Evolutionary conservation across 2,797 vertebrate genomes (phyloP).

Genomic region (Pachyuromys duprasi): DNA sequence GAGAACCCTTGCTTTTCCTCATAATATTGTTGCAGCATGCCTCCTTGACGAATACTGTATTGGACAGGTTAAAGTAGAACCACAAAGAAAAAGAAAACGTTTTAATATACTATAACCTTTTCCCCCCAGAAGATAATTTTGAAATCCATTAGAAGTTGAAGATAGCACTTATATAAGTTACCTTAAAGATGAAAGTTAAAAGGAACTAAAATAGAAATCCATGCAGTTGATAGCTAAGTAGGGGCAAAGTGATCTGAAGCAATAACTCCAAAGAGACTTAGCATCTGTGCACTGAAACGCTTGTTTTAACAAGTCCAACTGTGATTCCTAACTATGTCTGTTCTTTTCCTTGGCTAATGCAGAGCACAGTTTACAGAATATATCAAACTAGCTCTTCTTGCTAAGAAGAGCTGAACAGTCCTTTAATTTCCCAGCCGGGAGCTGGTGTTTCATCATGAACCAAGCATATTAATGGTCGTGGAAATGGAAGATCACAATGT

Average conservation of each 20-base stretch:
- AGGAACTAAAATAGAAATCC: constrained; percentile 61
- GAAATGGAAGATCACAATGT: constrained; percentile 74
- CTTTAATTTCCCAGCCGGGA: constrained; percentile 82
- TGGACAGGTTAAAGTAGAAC: background rate
- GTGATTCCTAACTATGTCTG: constrained; percentile 64
- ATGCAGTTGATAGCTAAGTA: constrained; percentile 56
- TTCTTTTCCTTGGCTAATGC: constrained; percentile 70
- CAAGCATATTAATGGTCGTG: constrained; percentile 71
- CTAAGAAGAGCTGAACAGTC: constrained; percentile 77
- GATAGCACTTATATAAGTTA: background rate
- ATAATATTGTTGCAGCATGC: background rate
- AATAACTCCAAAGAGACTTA: constrained; percentile 32
- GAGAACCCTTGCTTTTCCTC: background rate
- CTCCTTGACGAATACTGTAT: background rate
- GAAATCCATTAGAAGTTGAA: constrained; percentile 17
- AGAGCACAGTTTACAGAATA: constrained; percentile 74
- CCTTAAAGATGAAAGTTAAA: constrained; percentile 53
- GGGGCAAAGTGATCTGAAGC: constrained; percentile 47
- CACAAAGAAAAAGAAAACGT: constrained; percentile 13
- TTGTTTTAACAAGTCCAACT: constrained; percentile 68
- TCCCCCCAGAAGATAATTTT: background rate
- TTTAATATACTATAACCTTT: background rate
- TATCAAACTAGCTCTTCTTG: constrained; percentile 79
- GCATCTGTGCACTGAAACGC: constrained; percentile 62
- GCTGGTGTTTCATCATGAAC: constrained; percentile 77